A percentile compares a stretch with the other conserved stretches of the same genome.
These are phyloP conservation scores for Leptinotarsa tumamoca DNA, from an alignment of 2,888 invertebrate genomes.

Conservation along the genomic window DNA sequence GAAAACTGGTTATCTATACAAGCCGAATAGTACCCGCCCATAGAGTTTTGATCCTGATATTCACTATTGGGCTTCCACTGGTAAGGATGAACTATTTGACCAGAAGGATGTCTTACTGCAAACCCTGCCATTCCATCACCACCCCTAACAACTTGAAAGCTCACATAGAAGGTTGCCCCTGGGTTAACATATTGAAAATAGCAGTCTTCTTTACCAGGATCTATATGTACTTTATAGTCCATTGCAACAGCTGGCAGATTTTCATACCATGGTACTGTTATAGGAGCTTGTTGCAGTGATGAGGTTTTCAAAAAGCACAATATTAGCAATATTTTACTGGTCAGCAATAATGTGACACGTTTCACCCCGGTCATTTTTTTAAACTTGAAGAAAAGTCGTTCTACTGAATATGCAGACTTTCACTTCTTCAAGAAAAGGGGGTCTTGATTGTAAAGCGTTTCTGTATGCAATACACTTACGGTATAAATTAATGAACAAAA, in stretches of 20 bases:
- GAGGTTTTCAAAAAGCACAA: slow-evolving; percentile 34
- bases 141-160: slow-evolving; percentile 92
- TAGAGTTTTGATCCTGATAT: slow-evolving; percentile 84
- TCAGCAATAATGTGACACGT: slow-evolving; percentile 53
- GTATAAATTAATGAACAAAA: background rate
- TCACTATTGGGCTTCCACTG: slow-evolving; percentile 91
- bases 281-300: slow-evolving; percentile 53
- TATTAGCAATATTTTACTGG: slow-evolving; percentile 44
- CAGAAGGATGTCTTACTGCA: slow-evolving; percentile 87
- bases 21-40: slow-evolving; percentile 89
- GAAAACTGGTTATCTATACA: slow-evolving; percentile 96
- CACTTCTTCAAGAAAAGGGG: slow-evolving; percentile 18
- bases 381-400: background rate
- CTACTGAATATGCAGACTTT: slow-evolving; percentile 23
- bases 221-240: slow-evolving; percentile 96
- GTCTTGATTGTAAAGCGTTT: background rate
- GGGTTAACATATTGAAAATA: slow-evolving; percentile 94
- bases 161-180: slow-evolving; percentile 92
- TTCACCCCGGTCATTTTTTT: slow-evolving; percentile 35
- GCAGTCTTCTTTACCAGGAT: slow-evolving; percentile 95
- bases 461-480: background rate
- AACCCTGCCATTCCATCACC: slow-evolving; percentile 96
- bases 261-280: slow-evolving; percentile 84
- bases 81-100: slow-evolving; percentile 88
- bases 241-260: slow-evolving; percentile 91